Evolutionary conservation across 2,888 invertebrate genomes (phyloP).

Genomic region (Noctua janthe): DNA sequence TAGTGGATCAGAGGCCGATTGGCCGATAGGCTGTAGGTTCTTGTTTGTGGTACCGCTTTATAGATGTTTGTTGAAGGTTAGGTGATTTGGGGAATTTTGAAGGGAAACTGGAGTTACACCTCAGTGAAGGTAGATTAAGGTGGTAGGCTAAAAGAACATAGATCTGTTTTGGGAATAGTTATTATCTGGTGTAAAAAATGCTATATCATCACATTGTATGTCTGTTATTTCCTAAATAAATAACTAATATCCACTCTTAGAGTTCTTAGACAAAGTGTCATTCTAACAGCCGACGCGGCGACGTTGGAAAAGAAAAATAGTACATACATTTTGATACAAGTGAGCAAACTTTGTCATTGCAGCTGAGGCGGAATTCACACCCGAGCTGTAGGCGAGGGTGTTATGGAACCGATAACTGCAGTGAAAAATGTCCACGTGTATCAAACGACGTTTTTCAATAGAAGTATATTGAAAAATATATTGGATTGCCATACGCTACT

Average conservation of each 20-base stretch:
- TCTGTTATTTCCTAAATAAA: neutral
- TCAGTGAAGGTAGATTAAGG: neutral
- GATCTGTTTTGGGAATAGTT: neutral
- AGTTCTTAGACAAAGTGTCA: neutral
- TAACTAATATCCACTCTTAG: neutral
- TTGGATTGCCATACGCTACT: no score
- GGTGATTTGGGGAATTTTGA: conserved; percentile 2
- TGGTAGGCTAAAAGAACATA: no score
- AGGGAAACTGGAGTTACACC: neutral
- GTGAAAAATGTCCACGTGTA: no score
- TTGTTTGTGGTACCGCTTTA: conserved; percentile 43
- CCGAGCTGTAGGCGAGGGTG: no score
- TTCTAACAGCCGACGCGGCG: no score
- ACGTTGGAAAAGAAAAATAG: no score
- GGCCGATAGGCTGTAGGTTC: conserved; percentile 28
- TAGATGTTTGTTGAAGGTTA: conserved; percentile 35
- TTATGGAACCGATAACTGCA: no score
- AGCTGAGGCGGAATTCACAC: no score
- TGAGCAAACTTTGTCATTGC: no score
- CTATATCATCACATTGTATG: neutral
- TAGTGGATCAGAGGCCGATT: conserved; percentile 46
- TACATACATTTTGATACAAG: no score
- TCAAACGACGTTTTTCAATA: no score
- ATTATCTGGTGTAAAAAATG: neutral
- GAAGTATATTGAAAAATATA: no score